Evolutionary conservation across 2,888 invertebrate genomes (phyloP), one percentile per base, ranked within the genome.

Genomic region (Coecobrya sp.): DNA sequence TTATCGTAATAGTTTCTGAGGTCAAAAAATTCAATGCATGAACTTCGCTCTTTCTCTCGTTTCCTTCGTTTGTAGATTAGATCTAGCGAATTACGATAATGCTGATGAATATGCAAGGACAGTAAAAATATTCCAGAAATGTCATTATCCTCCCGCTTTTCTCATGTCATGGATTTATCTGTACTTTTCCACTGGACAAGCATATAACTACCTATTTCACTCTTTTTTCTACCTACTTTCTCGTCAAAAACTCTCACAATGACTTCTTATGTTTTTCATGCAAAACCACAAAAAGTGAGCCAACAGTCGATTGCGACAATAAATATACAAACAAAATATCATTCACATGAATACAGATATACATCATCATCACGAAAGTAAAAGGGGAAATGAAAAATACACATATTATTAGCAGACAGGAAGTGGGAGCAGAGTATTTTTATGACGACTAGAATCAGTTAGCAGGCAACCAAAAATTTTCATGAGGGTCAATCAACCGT

Each of bases 401-500:
- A 82, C 25, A 82, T 59, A 59, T 55, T 62, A n/a, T n/a, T n/a
- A 19, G n/a, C 59, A 22, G 62, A 22, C 49, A 79, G 79, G 68
- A 68, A 68, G 36, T 30, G 30, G 8, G 68, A 30, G 59, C 55
- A 27, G 4, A 25, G 55, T 11, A 16, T n/a, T 76, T 81, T 84
- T 82, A 25, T 81, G 19, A 82, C 52, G 55, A 62, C 22, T 19
- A 13, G 45, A 76, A 76, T 49, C 49, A 76, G 19, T 10, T 8
- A 49, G 42, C n/a, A 42, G 45, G n/a, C n/a, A n/a, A n/a, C n/a
- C 16, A 1, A 19, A 27, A 76, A 76, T 42, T 76, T 76, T 42
- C 42, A 30, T 62, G 84, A 84, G 84, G 84, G 84, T 84, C 84
- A 84, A 36, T 84, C 84, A 84, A 84, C 84, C 62, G 30, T 84